These are phyloP conservation scores for Thymelicus sylvestris DNA, from an alignment of 2,888 invertebrate genomes.

Conservation along the genomic window DNA sequence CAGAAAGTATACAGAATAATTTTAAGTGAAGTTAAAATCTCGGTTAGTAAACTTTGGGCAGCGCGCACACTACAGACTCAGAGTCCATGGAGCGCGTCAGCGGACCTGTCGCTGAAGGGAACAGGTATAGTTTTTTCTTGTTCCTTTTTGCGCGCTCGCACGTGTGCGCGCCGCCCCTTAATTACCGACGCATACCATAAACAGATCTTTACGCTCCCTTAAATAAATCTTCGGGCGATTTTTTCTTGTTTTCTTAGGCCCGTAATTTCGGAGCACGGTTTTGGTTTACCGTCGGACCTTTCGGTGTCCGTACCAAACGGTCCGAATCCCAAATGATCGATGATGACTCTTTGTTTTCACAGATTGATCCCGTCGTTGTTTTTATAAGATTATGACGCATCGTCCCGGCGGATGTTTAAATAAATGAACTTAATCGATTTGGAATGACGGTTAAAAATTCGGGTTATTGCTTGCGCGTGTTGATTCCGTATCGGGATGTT, in stretches of 20 bases:
- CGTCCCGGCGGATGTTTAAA: constrained; percentile 42
- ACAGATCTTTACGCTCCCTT: constrained; percentile 85
- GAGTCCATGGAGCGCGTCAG: constrained; percentile 67
- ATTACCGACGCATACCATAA: constrained; percentile 85
- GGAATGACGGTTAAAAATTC: constrained; percentile 35
- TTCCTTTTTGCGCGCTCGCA: constrained; percentile 79
- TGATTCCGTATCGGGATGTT: constrained; percentile 16
- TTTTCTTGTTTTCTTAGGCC: constrained; percentile 79
- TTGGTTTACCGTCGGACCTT: constrained; percentile 69
- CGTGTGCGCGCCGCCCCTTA: constrained; percentile 82
- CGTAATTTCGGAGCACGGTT: constrained; percentile 73
- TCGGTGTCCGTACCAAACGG: constrained; percentile 47
- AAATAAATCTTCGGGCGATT: constrained; percentile 79
- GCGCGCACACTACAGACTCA: constrained; percentile 47
- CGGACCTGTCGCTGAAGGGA: constrained; percentile 79
- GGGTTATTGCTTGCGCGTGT: constrained; percentile 19
- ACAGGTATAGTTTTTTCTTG: constrained; percentile 81
- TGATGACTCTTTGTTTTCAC: constrained; percentile 78
- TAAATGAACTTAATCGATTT: constrained; percentile 38
- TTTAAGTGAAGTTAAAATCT: neutral
- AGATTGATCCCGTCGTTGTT: constrained; percentile 59
- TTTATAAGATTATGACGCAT: constrained; percentile 38
- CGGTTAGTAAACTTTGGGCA: constrained; percentile 64
- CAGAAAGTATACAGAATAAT: too few species aligned
- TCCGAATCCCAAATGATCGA: constrained; percentile 68